Evolutionary conservation across 2,797 vertebrate genomes (phyloP), one percentile per base, ranked within the genome.

Genomic region (Myiothlypis chrysogaster): DNA sequence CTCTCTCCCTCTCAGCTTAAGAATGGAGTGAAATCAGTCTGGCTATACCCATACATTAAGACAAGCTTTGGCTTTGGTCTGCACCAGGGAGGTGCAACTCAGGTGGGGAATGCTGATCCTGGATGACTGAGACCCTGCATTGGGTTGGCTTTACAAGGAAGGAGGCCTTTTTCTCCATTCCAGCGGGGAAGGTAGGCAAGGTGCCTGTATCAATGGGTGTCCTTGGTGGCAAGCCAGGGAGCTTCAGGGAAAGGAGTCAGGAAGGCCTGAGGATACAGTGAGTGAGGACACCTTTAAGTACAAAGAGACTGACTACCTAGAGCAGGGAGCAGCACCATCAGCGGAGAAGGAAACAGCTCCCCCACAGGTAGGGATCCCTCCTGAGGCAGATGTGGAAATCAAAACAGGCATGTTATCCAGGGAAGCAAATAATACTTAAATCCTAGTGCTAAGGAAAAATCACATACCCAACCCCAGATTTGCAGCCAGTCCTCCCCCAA

Each of bases 1-100:
- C 43, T 87, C n/a, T 32, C 46, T 46, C 12, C 17, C 10, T 69
- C 34, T 55, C 2, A 0, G 19, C 56, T 47, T 60, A 65, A 87
- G 32, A 4, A 5, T 22, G 17, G 14, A 78, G 22, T 59, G 59
- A 71, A 32, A 57, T 43, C 43, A 61, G 13, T 53, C 35, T 57
- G 39, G 24, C 28, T 88, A 34, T 8, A 84, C 6, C n/a, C 1
- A 0, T 14, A 34, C 1, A 2, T 0, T 8, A 65, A 44, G 66
- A 49, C 25, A 61, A 65, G 25, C 2, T 61, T 35, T 65, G 59
- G 28, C 2, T 0, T 25, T 39, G 34, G 12, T 81, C 49, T 71
- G 46, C 46, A 69, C 14, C 10, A 59, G 28, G 30, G 23, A 85
- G 10, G 12, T 32, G 18, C n/a, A 55, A 9, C 30, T 82, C 46